Base-by-base conservation (phyloP, 2,797 vertebrate genomes). In the Sebastiscus albofasciatus region DNA sequence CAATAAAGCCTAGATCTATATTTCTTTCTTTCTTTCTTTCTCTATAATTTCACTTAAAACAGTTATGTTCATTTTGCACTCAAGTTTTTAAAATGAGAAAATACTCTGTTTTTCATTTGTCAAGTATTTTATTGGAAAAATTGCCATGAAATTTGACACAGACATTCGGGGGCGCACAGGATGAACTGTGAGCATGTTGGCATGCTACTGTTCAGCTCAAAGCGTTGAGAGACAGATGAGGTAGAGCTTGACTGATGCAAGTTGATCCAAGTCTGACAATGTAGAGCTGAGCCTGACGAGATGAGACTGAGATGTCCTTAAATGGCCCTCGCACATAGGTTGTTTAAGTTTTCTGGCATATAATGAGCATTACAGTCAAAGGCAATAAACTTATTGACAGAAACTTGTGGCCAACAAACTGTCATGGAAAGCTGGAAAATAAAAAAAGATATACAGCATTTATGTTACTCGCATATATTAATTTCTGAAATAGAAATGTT, bases 131-230 rank as follows among this genome's bases (percentile, higher is more conserved):
- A 49, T 69, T 52, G 7, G 55, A 69, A 27, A 20, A 24, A 65
- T 73, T 66, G 14, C n/a, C 65, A 31, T 42, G 13, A 22, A 77
- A 39, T 67, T 22, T 46, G 18, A 68, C 34, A 49, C 6, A 52
- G 49, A 39, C 39, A 24, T 56, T 59, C 34, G 59, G 14, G 6
- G 14, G 4, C 2, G 4, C 34, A 27, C 14, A 68, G 6, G 55
- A 12, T 59, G 14, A 71, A 42, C 8, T 29, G 12, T 34, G 22
- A 49, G 20, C 55, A 18, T 33, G n/a, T 61, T 78, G 33, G 34
- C 20, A 27, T 39, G 46, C 29, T 81, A 58, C 62, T 73, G 56
- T 73, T 66, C n/a, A 80, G 42, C 39, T 72, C 27, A 68, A 70
- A 58, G 24, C 9, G 3, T 18, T 71, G 24, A 55, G n/a, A 14